Evolutionary conservation across 2,113 vertebrate genomes (phyloP).

Genomic region (Athene cunicularia): DNA sequence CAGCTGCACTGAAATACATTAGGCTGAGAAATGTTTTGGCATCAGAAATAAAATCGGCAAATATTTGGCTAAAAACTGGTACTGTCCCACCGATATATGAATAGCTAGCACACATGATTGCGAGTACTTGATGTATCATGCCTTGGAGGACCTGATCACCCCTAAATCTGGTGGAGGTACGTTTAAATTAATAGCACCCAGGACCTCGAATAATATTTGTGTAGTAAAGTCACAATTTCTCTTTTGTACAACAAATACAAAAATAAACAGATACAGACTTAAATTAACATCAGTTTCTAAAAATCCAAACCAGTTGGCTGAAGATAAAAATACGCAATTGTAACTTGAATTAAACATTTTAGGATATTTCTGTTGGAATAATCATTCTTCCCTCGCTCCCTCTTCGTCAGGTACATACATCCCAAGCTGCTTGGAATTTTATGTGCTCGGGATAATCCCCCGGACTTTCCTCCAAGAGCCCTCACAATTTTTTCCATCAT

Average conservation of each 20-base stretch:
- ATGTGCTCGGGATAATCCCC: background rate
- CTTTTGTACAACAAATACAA: constrained; percentile 66
- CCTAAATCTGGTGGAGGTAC: constrained; percentile 64
- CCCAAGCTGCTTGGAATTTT: constrained; percentile 10
- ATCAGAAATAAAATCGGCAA: constrained; percentile 20
- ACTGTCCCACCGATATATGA: constrained; percentile 27
- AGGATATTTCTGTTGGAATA: constrained; percentile 44
- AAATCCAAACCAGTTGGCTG: constrained; percentile 69
- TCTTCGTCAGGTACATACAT: background rate
- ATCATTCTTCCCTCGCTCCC: background rate
- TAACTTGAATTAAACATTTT: constrained; percentile 6
- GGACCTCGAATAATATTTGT: constrained; percentile 60
- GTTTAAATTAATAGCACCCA: constrained; percentile 67
- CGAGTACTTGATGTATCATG: background rate
- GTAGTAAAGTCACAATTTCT: constrained; percentile 57
- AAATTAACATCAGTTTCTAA: constrained; percentile 55
- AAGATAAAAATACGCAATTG: constrained; percentile 29
- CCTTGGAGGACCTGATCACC: constrained; percentile 37
- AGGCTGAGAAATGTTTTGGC: constrained; percentile 17
- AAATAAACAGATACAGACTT: constrained; percentile 69
- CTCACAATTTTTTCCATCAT: background rate
- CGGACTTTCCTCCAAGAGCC: background rate
- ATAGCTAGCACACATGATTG: constrained; percentile 14
- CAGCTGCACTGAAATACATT: background rate
- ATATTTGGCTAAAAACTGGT: constrained; percentile 28